Conservation (phyloP, 2,888 invertebrate species). For the Andrena dorsata region DNA sequence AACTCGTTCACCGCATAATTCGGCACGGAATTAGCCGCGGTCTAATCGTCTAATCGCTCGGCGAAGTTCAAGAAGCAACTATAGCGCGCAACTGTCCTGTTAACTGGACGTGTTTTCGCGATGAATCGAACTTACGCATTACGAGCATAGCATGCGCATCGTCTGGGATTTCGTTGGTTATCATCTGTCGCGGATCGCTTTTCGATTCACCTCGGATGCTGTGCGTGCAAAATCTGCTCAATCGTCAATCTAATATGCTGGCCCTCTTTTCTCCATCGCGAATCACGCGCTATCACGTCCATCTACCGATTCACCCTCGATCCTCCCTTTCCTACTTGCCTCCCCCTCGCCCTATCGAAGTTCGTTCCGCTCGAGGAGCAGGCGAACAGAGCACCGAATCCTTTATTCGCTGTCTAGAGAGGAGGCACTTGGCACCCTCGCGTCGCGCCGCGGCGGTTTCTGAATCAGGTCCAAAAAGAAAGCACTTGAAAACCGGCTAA, state of each 20-base stretch:
- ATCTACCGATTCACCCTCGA: conserved; percentile 56
- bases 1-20: not conserved
- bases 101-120: too few species aligned
- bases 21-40: not conserved
- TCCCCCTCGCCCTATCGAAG: not conserved
- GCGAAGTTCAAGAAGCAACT: not conserved
- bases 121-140: not conserved
- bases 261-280: conserved; percentile 37
- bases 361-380: not conserved
- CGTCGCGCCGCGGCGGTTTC: not conserved
- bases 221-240: conserved; percentile 58
- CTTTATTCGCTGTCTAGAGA: not conserved
- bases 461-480: not conserved
- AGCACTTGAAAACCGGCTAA: not conserved
- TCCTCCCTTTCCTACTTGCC: not conserved
- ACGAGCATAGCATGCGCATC: not conserved
- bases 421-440: not conserved
- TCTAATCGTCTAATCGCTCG: not conserved
- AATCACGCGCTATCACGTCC: conserved; percentile 67
- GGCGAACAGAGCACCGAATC: conserved; percentile 1
- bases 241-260: conserved; percentile 68
- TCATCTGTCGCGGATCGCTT: conserved; percentile 36
- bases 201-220: conserved; percentile 18
- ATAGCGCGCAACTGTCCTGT: too few species aligned
- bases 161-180: conserved; percentile 18